phyloP scores from a whole-genome alignment of 92 coral and sea anemone species.

The Epizoanthus illoricatus region DNA sequence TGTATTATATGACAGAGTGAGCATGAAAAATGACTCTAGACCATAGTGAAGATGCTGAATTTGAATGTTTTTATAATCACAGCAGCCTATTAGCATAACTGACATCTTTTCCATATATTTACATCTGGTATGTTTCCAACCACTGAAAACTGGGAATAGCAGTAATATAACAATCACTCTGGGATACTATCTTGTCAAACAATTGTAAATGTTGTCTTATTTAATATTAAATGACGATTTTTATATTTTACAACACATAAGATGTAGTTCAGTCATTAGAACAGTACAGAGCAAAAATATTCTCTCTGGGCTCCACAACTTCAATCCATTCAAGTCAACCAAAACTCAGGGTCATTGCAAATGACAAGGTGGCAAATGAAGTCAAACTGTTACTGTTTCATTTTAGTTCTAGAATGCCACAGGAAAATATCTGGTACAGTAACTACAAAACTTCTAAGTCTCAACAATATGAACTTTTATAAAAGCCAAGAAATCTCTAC shows the following conservation, averaged over 20 bases:
- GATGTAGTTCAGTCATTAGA: neutral
- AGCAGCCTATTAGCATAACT: neutral
- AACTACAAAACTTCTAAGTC: neutral
- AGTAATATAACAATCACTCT: too few relatives aligned
- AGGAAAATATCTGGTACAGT: conserved; percentile 3
- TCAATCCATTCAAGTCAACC: neutral
- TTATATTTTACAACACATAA: too few relatives aligned
- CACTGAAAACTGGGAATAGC: too few relatives aligned
- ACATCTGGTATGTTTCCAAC: neutral
- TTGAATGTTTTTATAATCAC: neutral
- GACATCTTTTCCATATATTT: neutral
- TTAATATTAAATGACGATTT: too few relatives aligned
- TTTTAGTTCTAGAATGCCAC: neutral
- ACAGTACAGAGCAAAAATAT: neutral
- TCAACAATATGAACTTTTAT: neutral
- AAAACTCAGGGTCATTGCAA: conserved; percentile 10
- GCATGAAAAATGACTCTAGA: neutral
- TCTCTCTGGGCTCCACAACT: neutral
- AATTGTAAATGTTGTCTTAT: too few relatives aligned
- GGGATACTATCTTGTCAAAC: too few relatives aligned
- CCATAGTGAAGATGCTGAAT: neutral
- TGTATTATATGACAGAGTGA: too few relatives aligned
- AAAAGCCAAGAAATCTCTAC: conserved; percentile 1
- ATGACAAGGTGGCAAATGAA: conserved; percentile 9
- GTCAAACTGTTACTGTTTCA: conserved; percentile 12